Percentiles rank a stretch among this genome's conserved stretches.
These are phyloP conservation scores for Neosilurus hyrtlii DNA, from an alignment of 2,797 vertebrate species.

Conservation along the genomic window DNA sequence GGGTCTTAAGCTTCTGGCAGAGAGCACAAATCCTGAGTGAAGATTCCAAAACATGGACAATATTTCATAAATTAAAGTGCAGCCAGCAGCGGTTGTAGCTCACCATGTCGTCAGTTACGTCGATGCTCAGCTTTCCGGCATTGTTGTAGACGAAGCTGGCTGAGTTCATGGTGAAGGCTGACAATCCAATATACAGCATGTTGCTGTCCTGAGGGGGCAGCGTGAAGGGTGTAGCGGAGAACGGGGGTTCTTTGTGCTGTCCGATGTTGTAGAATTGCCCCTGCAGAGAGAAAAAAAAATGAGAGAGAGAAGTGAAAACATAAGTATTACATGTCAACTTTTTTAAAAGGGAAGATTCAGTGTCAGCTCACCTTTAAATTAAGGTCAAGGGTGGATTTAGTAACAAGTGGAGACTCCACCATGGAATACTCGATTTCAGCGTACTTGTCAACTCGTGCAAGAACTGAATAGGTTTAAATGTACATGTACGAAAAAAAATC, in stretches of 20 bases:
- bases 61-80: not conserved
- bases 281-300: conserved; percentile 50
- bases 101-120: conserved; percentile 79
- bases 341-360: not conserved
- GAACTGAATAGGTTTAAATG: conserved; percentile 56
- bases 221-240: conserved; percentile 67
- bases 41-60: not conserved
- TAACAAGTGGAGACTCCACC: conserved; percentile 67
- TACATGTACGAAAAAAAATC: not conserved
- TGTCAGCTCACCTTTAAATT: conserved; percentile 68
- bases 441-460: conserved; percentile 70
- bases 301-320: not conserved
- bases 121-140: conserved; percentile 71
- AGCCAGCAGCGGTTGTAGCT: not conserved
- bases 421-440: conserved; percentile 77
- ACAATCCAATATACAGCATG: conserved; percentile 81
- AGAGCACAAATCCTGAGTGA: no score
- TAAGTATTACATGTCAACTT: not conserved
- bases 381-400: conserved; percentile 62
- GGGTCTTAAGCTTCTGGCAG: no score
- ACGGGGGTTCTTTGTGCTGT: conserved; percentile 74
- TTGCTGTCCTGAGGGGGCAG: conserved; percentile 66
- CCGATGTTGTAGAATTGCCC: conserved; percentile 77
- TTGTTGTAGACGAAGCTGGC: conserved; percentile 80
- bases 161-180: conserved; percentile 76